phyloP scores from a whole-genome alignment of 2,888 invertebrate species.

The Drosophila lutescens region DNA sequence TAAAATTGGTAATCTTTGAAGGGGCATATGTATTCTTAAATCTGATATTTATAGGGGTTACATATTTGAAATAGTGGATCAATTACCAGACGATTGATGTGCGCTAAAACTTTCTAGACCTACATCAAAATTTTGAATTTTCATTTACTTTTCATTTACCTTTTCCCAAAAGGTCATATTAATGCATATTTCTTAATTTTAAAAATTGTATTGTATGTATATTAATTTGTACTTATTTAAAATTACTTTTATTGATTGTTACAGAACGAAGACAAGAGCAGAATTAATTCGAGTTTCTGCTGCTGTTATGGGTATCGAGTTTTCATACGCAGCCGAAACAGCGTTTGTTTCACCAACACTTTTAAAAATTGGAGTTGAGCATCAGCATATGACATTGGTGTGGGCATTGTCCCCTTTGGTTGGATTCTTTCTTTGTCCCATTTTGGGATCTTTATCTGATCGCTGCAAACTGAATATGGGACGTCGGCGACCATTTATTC shows the following conservation, averaged over 20 bases:
- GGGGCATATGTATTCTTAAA: too few species aligned
- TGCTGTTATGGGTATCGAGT: conserved; percentile 98
- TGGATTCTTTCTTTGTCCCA: conserved; percentile 96
- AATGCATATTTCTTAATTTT: too few species aligned
- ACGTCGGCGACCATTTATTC: conserved; percentile 95
- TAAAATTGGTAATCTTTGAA: too few species aligned
- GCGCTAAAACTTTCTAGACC: too few species aligned
- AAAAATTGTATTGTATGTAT: neutral
- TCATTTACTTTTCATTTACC: too few species aligned
- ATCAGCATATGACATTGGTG: conserved; percentile 96
- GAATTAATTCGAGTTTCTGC: conserved; percentile 95
- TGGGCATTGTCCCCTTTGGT: conserved; percentile 97
- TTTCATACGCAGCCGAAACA: conserved; percentile 98
- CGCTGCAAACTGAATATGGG: conserved; percentile 92
- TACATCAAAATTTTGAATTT: too few species aligned
- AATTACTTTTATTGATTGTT: conserved; percentile 5
- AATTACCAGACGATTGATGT: too few species aligned
- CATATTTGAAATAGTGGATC: too few species aligned
- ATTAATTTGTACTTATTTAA: neutral
- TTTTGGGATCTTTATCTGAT: conserved; percentile 96
- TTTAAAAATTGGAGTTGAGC: conserved; percentile 95
- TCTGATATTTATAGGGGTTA: too few species aligned
- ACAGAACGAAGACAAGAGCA: conserved; percentile 90
- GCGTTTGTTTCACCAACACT: conserved; percentile 98
- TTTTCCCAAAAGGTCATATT: too few species aligned